These are phyloP conservation scores for Listrodromus nycthemerus DNA, from an alignment of 2,888 invertebrate species.

Conservation along the genomic window DNA sequence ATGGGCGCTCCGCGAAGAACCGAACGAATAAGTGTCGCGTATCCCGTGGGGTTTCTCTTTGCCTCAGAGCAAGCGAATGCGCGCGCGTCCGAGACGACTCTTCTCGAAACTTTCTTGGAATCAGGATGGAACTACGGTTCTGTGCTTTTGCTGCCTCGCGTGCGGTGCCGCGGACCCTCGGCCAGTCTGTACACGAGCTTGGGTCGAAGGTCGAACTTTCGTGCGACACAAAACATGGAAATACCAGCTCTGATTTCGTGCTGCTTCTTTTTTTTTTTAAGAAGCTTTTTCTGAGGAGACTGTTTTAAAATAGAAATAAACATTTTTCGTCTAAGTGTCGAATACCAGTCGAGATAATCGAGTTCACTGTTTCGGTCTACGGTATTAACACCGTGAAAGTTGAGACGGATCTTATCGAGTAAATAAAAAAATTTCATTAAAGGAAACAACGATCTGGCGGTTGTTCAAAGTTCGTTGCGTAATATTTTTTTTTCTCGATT, in stretches of 20 bases:
- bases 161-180: neutral
- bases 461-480: neutral
- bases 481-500: neutral
- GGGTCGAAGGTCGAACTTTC: slow-evolving; percentile 29
- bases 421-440: neutral
- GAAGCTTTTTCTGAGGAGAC: neutral
- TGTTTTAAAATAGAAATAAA: neutral
- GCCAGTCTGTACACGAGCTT: neutral
- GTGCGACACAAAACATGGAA: slow-evolving; percentile 1
- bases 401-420: too few relatives aligned
- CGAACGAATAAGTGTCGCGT: slow-evolving; percentile 56
- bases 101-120: slow-evolving; percentile 55
- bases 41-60: slow-evolving; percentile 35
- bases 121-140: slow-evolving; percentile 23
- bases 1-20: slow-evolving; percentile 25
- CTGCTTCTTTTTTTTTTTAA: neutral
- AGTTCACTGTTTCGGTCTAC: neutral
- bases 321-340: neutral
- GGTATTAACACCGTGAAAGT: neutral
- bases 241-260: slow-evolving; percentile 4
- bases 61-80: slow-evolving; percentile 2
- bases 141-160: slow-evolving; percentile 8
- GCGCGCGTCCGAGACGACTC: slow-evolving; percentile 14
- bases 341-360: neutral
- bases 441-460: too few relatives aligned